Evolutionary conservation across 35 echinoderm and acorn worm species (phyloP).

Genomic region (Anneissia japonica): DNA sequence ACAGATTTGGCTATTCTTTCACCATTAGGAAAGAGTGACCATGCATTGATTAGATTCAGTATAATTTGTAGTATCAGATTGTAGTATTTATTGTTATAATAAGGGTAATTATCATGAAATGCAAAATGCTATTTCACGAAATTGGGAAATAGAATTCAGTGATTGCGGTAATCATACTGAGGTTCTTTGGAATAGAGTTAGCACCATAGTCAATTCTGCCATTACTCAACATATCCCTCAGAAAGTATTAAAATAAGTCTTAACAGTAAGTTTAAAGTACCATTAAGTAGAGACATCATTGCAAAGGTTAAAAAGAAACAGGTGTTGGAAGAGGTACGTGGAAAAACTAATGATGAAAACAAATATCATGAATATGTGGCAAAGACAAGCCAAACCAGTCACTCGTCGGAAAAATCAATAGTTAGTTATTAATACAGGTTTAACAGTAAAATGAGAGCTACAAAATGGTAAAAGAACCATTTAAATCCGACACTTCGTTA

Average conservation of each 20-base stretch:
- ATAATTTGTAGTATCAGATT: not conserved
- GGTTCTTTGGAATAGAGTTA: not conserved
- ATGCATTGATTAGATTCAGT: not conserved
- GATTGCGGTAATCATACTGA: not conserved
- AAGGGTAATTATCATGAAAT: not conserved
- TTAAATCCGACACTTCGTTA: no score
- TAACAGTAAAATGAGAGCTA: no score
- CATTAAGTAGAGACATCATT: not conserved
- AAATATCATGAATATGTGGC: not conserved
- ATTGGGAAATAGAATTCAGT: not conserved
- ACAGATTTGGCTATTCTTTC: not conserved
- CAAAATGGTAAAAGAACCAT: no score
- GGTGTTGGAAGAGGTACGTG: not conserved
- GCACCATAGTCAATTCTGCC: not conserved
- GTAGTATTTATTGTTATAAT: not conserved
- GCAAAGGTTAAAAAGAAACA: not conserved
- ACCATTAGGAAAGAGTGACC: not conserved
- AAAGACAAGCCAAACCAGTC: no score
- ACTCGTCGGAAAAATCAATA: no score
- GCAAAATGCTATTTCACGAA: not conserved
- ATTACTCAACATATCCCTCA: no score
- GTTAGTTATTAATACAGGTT: no score
- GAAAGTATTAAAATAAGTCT: not conserved
- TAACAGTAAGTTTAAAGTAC: not conserved
- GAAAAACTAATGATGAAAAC: not conserved